A percentile compares a stretch with the other conserved stretches of the same genome.
Conservation (phyloP, 2,113 vertebrate genomes). For the Menura novaehollandiae region DNA sequence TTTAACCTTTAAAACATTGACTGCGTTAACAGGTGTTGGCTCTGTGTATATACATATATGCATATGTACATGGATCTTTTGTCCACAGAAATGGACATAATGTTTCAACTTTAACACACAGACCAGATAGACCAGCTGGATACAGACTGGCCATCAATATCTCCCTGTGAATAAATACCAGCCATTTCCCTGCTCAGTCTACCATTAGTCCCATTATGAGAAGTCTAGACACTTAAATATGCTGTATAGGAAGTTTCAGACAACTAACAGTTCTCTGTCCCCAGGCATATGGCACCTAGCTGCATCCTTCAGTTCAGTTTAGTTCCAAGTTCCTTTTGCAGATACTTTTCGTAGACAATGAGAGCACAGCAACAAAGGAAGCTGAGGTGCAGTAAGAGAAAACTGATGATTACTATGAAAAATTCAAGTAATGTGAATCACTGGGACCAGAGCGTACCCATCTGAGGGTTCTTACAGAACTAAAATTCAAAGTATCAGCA, state of each 20-base stretch:
- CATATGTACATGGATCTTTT: neutral
- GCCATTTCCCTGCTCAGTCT: neutral
- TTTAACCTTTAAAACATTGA: neutral
- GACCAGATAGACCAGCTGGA: neutral
- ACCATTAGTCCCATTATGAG: neutral
- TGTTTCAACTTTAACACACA: neutral
- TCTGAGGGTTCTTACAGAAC: neutral
- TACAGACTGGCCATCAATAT: neutral
- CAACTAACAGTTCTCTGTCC: neutral
- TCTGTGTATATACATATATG: neutral
- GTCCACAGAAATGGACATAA: neutral
- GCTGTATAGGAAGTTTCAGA: neutral
- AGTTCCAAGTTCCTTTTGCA: neutral
- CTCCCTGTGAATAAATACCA: neutral
- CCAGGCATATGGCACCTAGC: neutral
- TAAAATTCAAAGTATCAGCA: neutral
- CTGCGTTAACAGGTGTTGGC: neutral
- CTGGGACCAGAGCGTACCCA: neutral
- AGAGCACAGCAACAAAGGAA: neutral
- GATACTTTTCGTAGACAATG: neutral
- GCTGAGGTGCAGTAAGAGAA: neutral
- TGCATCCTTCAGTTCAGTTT: neutral
- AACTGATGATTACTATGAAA: neutral
- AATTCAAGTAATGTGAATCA: neutral
- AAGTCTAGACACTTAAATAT: neutral